These are phyloP conservation scores for Alethe castanea DNA, from an alignment of 2,113 vertebrate genomes.

Conservation along the genomic window DNA sequence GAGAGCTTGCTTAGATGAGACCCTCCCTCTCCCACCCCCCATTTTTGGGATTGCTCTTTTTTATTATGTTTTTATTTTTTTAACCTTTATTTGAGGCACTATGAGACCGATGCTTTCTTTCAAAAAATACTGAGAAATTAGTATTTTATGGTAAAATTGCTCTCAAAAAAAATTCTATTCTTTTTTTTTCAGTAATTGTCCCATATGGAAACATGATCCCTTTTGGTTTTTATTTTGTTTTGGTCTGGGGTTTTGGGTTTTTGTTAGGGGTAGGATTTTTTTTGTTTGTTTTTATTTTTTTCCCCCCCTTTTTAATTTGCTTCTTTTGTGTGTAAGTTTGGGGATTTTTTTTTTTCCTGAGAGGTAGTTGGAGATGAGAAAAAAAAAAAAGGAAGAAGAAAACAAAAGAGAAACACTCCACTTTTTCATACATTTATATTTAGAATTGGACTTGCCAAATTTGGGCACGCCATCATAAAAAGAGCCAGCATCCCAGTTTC, in stretches of 20 bases:
- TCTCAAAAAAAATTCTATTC: background rate
- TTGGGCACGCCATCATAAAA: background rate
- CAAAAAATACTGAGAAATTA: background rate
- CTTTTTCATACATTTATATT: background rate
- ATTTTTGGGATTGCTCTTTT: background rate
- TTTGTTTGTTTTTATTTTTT: background rate
- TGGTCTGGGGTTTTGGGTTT: background rate
- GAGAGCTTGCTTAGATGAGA: background rate
- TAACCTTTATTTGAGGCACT: background rate
- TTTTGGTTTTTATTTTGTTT: background rate
- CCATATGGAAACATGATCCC: background rate
- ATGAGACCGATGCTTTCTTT: background rate
- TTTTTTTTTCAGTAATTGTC: background rate
- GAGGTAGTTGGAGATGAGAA: background rate
- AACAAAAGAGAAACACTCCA: background rate
- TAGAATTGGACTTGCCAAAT: background rate
- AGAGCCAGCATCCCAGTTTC: background rate
- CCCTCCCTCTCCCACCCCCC: fast-evolving
- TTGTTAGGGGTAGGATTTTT: background rate
- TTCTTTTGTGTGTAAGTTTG: background rate
- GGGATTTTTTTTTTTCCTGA: background rate
- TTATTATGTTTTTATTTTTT: background rate
- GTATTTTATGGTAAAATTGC: background rate
- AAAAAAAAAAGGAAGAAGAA: background rate
- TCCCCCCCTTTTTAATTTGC: background rate